Base-by-base conservation (phyloP, 1,140 invertebrate genomes). In the Zophobas atratus region DNA sequence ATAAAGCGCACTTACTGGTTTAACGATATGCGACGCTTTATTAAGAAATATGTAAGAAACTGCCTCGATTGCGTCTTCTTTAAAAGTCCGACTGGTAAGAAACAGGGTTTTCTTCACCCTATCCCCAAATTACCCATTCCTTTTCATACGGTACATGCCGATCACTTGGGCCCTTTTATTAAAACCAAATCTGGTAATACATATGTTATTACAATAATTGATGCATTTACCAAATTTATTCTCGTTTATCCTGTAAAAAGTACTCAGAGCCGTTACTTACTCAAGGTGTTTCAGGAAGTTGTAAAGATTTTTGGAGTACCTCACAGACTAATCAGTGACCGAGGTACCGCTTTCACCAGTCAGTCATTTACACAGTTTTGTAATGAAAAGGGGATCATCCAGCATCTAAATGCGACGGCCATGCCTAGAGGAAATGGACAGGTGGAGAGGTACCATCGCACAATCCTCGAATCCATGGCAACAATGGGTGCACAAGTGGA, bases 391-490 rank as follows among this genome's bases (percentile, higher is more conserved):
- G 73, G 70, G 0, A 82, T 84, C 5, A 55, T 77, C 1, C 83
- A 81, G 20, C 53, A 75, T 6, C 8, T 78, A 8, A 79, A 82
- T 2, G 82, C 82, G 0, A 78, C 82, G 1, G 84, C 80, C 33
- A 60, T 83, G n/a, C 83, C 83, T 4, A 73, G 82, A 32, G 82
- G 76, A 1, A 85, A 84, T 46, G 83, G 80, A 0, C 82, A 84
- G 63, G 77, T 84, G 0, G 82, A 85, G 73, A 20, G 82, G 32
- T 76, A 80, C 6, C 84, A 84, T 57, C 8, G n/a, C 6, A 77
- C 75, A 0, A 35, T 83, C 34, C 70, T 76, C 20, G 75, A 82
- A 34, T 80, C 79, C 70, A 20, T 83, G 5, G 71, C 80, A 0
- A 82, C 75, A 39, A 80, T 80, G 76, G 76, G 77, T n/a, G n/a